These are phyloP conservation scores for Tethya wilhelma DNA, from an alignment of 37 sponge, comb jelly and placozoan species.

Conservation along the genomic window DNA sequence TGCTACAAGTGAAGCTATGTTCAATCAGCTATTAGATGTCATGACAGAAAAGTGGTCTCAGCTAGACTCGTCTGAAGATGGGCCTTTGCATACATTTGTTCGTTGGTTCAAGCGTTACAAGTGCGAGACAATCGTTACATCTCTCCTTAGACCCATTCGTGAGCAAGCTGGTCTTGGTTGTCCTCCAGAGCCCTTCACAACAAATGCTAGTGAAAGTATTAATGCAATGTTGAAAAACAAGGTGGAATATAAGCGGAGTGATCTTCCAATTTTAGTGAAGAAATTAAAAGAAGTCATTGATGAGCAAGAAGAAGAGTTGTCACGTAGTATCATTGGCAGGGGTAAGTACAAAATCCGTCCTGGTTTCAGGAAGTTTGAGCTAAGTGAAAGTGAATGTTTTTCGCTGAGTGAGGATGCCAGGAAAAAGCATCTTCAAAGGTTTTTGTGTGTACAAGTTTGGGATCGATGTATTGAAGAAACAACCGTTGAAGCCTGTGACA, in stretches of 20 bases:
- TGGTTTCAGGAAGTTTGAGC: background rate
- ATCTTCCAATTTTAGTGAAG: background rate
- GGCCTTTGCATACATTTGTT: background rate
- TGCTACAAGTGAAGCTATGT: background rate
- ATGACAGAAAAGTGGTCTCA: background rate
- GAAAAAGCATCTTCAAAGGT: background rate
- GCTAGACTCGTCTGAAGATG: background rate
- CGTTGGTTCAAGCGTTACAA: slow-evolving; percentile 16
- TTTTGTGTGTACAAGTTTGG: background rate
- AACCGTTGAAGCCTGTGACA: background rate
- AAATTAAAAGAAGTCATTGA: slow-evolving; percentile 10
- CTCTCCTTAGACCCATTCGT: background rate
- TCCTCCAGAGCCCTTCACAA: slow-evolving; percentile 12
- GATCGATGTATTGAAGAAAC: background rate
- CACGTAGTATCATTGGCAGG: background rate
- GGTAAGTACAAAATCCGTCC: background rate
- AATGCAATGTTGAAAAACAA: slow-evolving; percentile 10
- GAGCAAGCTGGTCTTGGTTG: slow-evolving; percentile 11
- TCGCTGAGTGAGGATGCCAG: background rate
- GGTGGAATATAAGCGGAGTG: slow-evolving; percentile 3
- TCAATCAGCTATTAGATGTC: background rate
- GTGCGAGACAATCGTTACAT: background rate
- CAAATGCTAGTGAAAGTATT: too few relatives aligned
- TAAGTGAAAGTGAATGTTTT: background rate
- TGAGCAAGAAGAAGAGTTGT: background rate